These are phyloP conservation scores for Alauda arvensis DNA, from an alignment of 2,797 vertebrate species.

Conservation along the genomic window DNA sequence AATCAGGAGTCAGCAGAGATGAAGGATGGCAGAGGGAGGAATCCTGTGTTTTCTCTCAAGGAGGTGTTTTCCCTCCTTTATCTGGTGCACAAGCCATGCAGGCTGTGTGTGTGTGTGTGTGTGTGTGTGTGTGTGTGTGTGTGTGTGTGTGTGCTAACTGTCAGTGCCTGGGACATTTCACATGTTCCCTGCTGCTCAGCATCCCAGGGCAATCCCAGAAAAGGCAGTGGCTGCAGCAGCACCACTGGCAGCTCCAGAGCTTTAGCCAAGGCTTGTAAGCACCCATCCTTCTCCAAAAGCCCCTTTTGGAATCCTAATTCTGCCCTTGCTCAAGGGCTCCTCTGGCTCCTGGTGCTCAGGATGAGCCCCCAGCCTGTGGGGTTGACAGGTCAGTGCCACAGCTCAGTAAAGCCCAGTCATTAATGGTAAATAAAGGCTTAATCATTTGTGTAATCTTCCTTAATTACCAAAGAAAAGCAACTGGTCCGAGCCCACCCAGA, in stretches of 20 bases:
- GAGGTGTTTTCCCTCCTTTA: conserved; percentile 44
- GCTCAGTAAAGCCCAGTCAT: not conserved
- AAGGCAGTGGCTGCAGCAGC: not conserved
- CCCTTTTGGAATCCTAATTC: not conserved
- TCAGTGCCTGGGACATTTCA: conserved; percentile 4
- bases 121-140: not conserved
- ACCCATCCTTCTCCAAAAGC: not conserved
- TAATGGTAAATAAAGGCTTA: conserved; percentile 12
- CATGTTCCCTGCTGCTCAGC: conserved; percentile 4
- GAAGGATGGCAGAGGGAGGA: conserved; percentile 10
- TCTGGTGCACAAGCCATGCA: not conserved
- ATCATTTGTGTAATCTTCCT: conserved; percentile 18
- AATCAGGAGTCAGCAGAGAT: conserved; percentile 8
- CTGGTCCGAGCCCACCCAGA: conserved; percentile 34
- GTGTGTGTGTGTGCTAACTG: not conserved
- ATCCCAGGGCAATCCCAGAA: not conserved
- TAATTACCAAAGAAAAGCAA: conserved; percentile 38
- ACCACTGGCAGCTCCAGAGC: not conserved
- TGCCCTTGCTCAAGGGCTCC: not conserved
- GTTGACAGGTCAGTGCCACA: not conserved
- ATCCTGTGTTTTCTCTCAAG: conserved; percentile 7
- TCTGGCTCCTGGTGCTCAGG: not conserved
- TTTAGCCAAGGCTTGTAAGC: not conserved
- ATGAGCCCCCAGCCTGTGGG: not conserved
- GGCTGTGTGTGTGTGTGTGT: not conserved